Conservation (phyloP, 2,888 invertebrate species). For the Lithophane semibrunnea region DNA sequence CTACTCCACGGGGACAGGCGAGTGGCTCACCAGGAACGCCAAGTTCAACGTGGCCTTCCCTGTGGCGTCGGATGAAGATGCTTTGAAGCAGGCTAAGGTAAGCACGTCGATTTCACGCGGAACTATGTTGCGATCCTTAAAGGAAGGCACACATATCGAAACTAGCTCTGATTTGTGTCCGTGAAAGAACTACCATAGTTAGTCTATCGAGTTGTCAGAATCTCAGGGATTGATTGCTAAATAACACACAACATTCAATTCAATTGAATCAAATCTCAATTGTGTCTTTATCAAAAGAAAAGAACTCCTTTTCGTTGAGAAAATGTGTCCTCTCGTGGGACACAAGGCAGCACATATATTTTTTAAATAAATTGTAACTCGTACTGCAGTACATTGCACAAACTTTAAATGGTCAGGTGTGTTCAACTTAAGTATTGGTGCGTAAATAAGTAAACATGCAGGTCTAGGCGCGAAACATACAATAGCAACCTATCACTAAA, state of each 20-base stretch:
- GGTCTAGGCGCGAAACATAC: constrained; percentile 22
- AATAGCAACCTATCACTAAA: constrained; percentile 30
- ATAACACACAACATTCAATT: no score
- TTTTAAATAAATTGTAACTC: no score
- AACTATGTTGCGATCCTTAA: background rate
- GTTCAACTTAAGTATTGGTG: constrained; percentile 31
- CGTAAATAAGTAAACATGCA: constrained; percentile 41
- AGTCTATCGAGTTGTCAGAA: background rate
- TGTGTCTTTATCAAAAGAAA: no score
- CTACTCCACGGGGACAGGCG: constrained; percentile 93
- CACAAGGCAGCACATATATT: no score
- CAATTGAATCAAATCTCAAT: no score
- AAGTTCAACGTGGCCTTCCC: constrained; percentile 93
- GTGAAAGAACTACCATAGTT: background rate
- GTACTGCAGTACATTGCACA: no score
- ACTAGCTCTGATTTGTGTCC: background rate
- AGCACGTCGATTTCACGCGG: background rate
- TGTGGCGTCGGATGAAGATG: constrained; percentile 93
- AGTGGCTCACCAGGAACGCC: constrained; percentile 92
- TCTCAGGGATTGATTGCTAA: background rate
- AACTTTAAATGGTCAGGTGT: no score
- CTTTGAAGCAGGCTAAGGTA: constrained; percentile 92
- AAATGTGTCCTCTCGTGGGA: no score
- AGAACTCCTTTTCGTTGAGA: no score
- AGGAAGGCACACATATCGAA: background rate